Evolutionary conservation across 30 jellyfish, hydroid and myxozoan genomes (phyloP), one percentile per base, ranked within the genome.

Genomic region (Kudoa iwatai): DNA sequence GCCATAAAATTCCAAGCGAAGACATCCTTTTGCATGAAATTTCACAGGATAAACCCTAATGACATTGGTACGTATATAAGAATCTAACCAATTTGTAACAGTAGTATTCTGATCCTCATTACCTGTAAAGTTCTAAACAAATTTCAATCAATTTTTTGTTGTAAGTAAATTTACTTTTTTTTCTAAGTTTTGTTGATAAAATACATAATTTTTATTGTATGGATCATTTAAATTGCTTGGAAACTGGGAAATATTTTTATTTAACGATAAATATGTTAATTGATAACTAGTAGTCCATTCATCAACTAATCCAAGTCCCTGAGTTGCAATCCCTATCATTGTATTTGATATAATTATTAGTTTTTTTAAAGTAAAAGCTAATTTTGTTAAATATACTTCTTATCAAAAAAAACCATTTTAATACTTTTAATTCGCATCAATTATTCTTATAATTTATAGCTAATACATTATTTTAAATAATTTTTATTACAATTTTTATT

Each of bases 11-110:
- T 69, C 92, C 24, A 50, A 39, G 39, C 92, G 45, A 6, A 69
- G 47, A 35, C 92, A 69, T 11, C 86, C 92, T 47, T 69, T 69
- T 2, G 86, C 92, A 45, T 69, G 92, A 84, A 84, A 69, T 43
- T 69, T 66, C 18, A 45, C 28, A 2, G 92, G 92, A 2, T 58
- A 39, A 2, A 69, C 49, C 17, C 86, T 49, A n/a, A 69, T 55
- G 41, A 24, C 50, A 12, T 83, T 50, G 10, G 59, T 59, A 0
- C 43, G 21, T 39, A 69, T 58, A 16, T 85, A 85, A 1, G 16
- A 19, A 3, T 40, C 42, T 24, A 69, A 43, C 92, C 92, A 69
- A 44, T 69, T 85, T 34, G 48, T 71, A 0, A 61, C 85, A 0
- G 92, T 69, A 11, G 83, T 85, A 46, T 69, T 69, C 39, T 69